phyloP scores from a whole-genome alignment of 1,140 invertebrate species.

The Hylaeus anthracinus region DNA sequence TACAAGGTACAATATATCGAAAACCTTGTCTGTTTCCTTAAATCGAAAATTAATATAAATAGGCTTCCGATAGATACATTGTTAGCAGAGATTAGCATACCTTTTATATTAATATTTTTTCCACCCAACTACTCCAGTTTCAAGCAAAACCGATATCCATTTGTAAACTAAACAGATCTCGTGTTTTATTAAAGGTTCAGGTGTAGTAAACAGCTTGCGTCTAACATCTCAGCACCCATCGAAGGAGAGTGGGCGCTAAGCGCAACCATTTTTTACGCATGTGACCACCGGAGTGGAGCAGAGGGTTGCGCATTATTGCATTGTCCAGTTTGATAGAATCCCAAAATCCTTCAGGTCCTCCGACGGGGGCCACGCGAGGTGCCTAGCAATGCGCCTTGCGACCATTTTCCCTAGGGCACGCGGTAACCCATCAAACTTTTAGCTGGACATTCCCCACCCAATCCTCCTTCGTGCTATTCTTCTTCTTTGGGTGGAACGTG shows the following conservation, averaged over 20 bases:
- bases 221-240: not conserved
- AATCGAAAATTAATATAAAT: too few species aligned
- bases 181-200: too few species aligned
- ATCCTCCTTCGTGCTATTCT: slow-evolving; percentile 48
- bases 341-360: slow-evolving; percentile 79
- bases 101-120: too few species aligned
- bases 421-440: slow-evolving; percentile 81
- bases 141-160: too few species aligned
- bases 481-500: slow-evolving; percentile 67
- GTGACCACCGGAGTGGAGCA: slow-evolving; percentile 61
- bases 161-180: too few species aligned
- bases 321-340: slow-evolving; percentile 82
- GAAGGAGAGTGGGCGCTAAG: slow-evolving; percentile 19
- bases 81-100: too few species aligned
- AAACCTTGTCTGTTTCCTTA: too few species aligned
- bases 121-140: too few species aligned
- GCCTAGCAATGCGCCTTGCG: slow-evolving; percentile 77
- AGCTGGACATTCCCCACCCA: slow-evolving; percentile 67
- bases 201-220: not conserved
- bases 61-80: too few species aligned
- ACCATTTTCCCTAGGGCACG: slow-evolving; percentile 73
- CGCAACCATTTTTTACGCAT: slow-evolving; percentile 74
- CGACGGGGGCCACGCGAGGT: slow-evolving; percentile 68
- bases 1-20: too few species aligned
- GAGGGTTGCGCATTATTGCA: slow-evolving; percentile 77